Base-by-base conservation (phyloP, 2,888 invertebrate genomes). In the Aphelenchoides bicaudatus region DNA sequence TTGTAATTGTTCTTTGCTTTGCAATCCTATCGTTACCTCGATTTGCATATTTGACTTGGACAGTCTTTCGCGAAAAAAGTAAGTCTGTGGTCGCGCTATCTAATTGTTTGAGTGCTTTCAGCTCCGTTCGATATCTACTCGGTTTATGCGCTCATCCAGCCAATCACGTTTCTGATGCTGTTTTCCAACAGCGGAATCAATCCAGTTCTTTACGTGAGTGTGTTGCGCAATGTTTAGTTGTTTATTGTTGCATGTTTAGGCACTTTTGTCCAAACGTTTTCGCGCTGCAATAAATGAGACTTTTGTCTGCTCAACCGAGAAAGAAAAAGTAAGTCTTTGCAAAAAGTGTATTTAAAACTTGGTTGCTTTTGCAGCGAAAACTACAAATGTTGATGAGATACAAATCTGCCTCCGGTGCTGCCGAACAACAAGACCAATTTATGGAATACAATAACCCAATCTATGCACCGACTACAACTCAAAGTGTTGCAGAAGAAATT, bases 161-260 rank as follows among this genome's bases (percentile, higher is more conserved):
- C 91, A 1, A 84, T 89, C 61, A 89, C 90, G 25, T 90, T 89
- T 81, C 85, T 91, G 62, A 85, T 90, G 69, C 86, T 90, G 39
- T 92, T 90, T 80, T 86, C 88, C 81, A 91, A 91, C 83, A 90
- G 90, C 19, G 91, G 88, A 48, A 85, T 91, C 64, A 91, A 92
- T 82, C 91, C 91, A 0, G 82, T 91, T 52, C 84, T 92, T 6
- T 92, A 91, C 81, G n/a, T n/a, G n/a, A n/a, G n/a, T n/a, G n/a
- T n/a, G n/a, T n/a, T n/a, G n/a, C n/a, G n/a, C n/a, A n/a, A n/a
- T n/a, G n/a, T n/a, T n/a, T n/a, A n/a, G n/a, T n/a, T n/a, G n/a
- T n/a, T n/a, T n/a, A n/a, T n/a, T n/a, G n/a, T n/a, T n/a, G n/a
- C n/a, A n/a, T n/a, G n/a, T n/a, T n/a, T n/a, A n/a, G n/a, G 91